Base-by-base conservation (phyloP, 2,888 invertebrate species). In the Xanthia togata region DNA sequence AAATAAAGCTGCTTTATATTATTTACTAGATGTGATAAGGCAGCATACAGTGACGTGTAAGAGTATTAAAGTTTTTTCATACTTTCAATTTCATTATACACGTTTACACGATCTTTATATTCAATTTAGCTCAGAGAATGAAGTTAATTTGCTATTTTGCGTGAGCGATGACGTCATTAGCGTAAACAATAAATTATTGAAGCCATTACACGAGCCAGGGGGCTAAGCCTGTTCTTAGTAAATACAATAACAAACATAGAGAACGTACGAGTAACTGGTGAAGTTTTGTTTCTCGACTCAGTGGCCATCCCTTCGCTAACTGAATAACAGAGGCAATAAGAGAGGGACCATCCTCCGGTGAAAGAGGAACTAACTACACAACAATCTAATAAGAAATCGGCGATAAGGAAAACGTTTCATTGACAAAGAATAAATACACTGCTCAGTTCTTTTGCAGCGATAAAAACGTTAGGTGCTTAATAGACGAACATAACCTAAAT, bases 321-420 rank as follows among this genome's bases (percentile, higher is more conserved):
- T 92, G 92, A 95, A 95, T 95, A 94, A 95, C 93, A 94, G 93
- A n/a, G n/a, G n/a, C 91, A 94, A 93, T 93, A 93, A 92, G 91
- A 91, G 87, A 90, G 89, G 89, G 89, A 88, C 89, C 89, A 88
- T 88, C 87, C 85, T 63, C 74, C 91, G 90, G 85, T 89, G 87
- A 90, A 90, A 91, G 89, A 88, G 88, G 89, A 91, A 93, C 93
- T 92, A 93, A 93, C 93, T 94, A 91, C 88, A 89, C 85, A 91
- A 91, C 94, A 95, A 96, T 95, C 94, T 94, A 94, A 95, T 95
- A 95, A 95, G 93, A 91, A 93, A 94, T 93, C 90, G 92, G 88
- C 91, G 91, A 94, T 94, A 92, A 94, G 94, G 95, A 95, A 95
- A 95, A 94, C 93, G 93, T 94, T 95, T 93, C 93, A 95, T 94